A percentile compares a stretch with the other conserved stretches of the same genome.
Conservation (phyloP, 2,888 invertebrate genomes). For the Villa cingulata region DNA sequence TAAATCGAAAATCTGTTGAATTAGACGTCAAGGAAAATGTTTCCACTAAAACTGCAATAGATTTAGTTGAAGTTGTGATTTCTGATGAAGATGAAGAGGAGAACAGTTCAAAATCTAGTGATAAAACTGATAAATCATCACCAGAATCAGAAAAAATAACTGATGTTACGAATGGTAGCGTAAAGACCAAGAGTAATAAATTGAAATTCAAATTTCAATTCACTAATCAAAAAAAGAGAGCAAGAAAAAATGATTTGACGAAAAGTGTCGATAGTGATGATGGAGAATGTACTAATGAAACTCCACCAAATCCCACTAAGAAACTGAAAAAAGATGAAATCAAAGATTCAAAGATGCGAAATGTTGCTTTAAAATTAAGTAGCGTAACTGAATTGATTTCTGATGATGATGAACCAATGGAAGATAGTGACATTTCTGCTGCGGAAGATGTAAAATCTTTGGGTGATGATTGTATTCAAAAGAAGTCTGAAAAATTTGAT, state of each 20-base stretch:
- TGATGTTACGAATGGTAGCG: background rate
- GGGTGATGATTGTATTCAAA: too few species aligned
- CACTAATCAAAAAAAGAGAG: constrained; percentile 8
- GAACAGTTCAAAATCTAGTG: too few species aligned
- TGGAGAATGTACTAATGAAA: constrained; percentile 2
- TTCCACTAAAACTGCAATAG: background rate
- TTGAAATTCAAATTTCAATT: constrained; percentile 7
- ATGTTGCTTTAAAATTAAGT: background rate
- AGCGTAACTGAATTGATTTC: background rate
- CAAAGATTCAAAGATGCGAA: background rate
- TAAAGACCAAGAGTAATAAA: background rate
- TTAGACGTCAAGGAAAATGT: constrained; percentile 3
- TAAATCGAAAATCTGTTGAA: constrained; percentile 1
- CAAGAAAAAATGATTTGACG: background rate
- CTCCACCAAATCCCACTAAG: background rate
- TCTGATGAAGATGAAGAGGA: constrained; percentile 3
- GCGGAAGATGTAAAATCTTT: too few species aligned
- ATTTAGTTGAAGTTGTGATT: background rate
- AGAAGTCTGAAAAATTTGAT: too few species aligned
- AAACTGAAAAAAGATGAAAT: background rate
- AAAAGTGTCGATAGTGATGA: background rate
- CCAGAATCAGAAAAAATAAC: background rate
- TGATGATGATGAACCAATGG: background rate
- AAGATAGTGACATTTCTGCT: background rate
- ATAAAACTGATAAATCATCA: background rate